Base-by-base conservation (phyloP, 2,888 invertebrate species). In the Mesochorus sp. region DNA sequence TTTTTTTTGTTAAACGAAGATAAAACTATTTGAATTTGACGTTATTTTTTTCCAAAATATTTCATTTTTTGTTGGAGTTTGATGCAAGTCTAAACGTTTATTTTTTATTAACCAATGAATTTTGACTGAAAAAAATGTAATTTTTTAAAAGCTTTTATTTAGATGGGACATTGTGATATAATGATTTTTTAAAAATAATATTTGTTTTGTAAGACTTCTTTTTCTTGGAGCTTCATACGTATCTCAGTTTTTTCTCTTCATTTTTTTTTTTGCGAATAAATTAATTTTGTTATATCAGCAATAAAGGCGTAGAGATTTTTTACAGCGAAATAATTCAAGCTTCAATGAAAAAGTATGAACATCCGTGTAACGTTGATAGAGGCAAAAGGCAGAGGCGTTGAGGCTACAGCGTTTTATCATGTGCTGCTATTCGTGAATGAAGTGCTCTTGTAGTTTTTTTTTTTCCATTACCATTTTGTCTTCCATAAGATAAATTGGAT, bases 301-400 rank as follows among this genome's bases (percentile, higher is more conserved):
- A n/a, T 21, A 4, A 12, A 21, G n/a, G 21, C n/a, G 5, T 47
- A 34, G 12, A 12, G 42, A 24, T 10, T 19, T 1, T 34, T 31
- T 21, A 28, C 1, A 21, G 19, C 10, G n/a, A 3, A 17, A 31
- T 21, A 12, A 49, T 26, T 51, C 24, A 3, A 80, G 61, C 26
- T 67, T 49, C 31, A 72, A 55, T 75, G 79, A 76, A 83, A 85
- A 85, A 84, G 49, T 79, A 82, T 76, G 81, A 80, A 84, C 85
- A 85, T 86, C 86, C 86, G 86, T 61, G 81, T 70, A 77, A 61
- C 17, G 80, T 80, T 85, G 85, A 86, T 86, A 86, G 39, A n/a
- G 55, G 77, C 75, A 70, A 31, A 55, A 57, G 37, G 55, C 62
- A 64, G 76, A 71, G 42, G 76, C 64, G 62, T 55, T 10, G 21